Evolutionary conservation across 1,140 invertebrate species (phyloP), one percentile per base, ranked within the genome.

Genomic region (Drosophila persimilis): DNA sequence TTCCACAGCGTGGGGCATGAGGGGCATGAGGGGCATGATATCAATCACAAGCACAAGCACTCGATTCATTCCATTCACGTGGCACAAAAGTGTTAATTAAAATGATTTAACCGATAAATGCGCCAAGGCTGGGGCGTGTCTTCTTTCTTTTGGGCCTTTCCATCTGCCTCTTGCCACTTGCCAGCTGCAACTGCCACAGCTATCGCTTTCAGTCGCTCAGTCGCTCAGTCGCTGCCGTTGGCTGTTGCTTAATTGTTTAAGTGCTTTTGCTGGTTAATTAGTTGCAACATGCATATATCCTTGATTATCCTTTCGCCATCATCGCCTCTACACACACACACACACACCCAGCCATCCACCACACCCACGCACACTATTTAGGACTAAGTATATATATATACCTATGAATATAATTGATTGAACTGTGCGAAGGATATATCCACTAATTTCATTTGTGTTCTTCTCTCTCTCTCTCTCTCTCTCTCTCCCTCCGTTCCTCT

Each of bases 401-500:
- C 20, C 20, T 20, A 39, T 39, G 35, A 39, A 39, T 39, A 63
- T 64, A 64, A 63, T 48, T 64, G 63, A 69, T 52, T 43, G 44
- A 48, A 69, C 63, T 69, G 64, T 57, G 66, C 64, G 52, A 44
- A 50, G 66, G 53, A 84, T 61, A 83, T 74, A 84, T 75, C 76
- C 80, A 86, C 84, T 86, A 86, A 86, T 86, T 86, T 86, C 62
- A 81, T 88, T 86, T 86, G 81, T 86, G 83, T 86, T 86, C 66
- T 85, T 75, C 78, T 80, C 84, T 88, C 78, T 77, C 66, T 74
- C 59, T 88, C 78, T 77, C 66, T 74, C 59, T 75, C 39, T 76
- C 57, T 47, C 46, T 57, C 61, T 57, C 39, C 50, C 62, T 63
- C 62, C 60, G 9, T 35, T 3, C 35, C 71, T 69, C 73, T 83